These are phyloP conservation scores for Apis laboriosa DNA, from an alignment of 1,140 invertebrate genomes.

Conservation along the genomic window DNA sequence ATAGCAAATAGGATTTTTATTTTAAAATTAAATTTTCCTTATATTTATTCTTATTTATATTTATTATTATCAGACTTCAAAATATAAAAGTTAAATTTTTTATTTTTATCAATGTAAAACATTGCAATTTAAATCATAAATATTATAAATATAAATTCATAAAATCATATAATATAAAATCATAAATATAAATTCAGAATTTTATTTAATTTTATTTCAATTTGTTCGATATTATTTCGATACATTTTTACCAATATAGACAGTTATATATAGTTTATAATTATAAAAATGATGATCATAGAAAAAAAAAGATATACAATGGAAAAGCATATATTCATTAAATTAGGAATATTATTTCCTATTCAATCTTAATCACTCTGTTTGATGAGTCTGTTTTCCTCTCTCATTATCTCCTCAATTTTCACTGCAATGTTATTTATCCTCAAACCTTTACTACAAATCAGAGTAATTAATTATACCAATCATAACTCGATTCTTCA, in stretches of 20 bases:
- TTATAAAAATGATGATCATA: neutral
- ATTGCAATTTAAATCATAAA: neutral
- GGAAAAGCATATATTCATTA: conserved; percentile 28
- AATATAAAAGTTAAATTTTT: neutral
- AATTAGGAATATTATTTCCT: conserved; percentile 7
- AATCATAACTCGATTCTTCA: conserved; percentile 15
- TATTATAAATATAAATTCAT: neutral
- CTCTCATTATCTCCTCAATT: conserved; percentile 32
- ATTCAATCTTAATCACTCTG: conserved; percentile 21
- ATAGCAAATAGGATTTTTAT: no score
- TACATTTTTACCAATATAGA: neutral
- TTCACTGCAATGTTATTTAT: conserved; percentile 26
- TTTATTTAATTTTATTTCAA: neutral
- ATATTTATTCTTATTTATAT: no score
- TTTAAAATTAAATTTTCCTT: no score
- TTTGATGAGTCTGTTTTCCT: conserved; percentile 16
- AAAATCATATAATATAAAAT: neutral
- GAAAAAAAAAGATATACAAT: neutral
- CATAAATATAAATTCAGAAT: no score
- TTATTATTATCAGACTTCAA: no score
- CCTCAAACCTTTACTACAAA: neutral
- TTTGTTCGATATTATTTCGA: no score
- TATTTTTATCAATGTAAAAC: neutral
- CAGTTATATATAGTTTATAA: neutral
- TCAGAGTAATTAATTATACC: conserved; percentile 34